Conservation (phyloP, 2,797 vertebrate species). For the Florisuga fusca region DNA sequence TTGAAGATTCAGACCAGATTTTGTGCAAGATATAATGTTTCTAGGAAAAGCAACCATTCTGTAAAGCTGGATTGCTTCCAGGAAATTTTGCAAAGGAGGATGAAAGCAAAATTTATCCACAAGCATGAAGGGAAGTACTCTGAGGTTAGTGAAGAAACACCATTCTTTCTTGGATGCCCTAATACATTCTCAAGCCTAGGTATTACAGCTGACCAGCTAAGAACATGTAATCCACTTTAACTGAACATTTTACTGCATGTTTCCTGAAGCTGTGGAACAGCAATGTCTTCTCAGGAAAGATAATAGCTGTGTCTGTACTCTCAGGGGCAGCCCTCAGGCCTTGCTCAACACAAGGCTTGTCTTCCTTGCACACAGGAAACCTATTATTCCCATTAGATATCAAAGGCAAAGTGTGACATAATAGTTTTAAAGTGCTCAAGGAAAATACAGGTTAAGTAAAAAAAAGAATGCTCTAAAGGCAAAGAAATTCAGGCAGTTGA, state of each 20-base stretch:
- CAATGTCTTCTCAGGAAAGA: slow-evolving; percentile 27
- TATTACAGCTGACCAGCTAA: slow-evolving; percentile 50
- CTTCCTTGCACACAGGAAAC: neutral
- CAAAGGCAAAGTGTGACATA: slow-evolving; percentile 5
- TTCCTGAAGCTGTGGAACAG: slow-evolving; percentile 25
- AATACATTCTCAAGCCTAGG: slow-evolving; percentile 17
- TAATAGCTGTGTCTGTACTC: slow-evolving; percentile 35
- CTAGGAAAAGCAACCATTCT: neutral
- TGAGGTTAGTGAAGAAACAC: neutral
- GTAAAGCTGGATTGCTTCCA: neutral
- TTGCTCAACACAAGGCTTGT: neutral
- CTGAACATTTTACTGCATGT: slow-evolving; percentile 46
- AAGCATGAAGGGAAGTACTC: neutral
- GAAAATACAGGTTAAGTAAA: slow-evolving; percentile 46
- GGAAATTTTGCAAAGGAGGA: slow-evolving; percentile 7
- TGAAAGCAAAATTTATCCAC: slow-evolving; percentile 1
- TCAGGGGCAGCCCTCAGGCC: slow-evolving; percentile 32
- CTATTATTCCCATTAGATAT: slow-evolving; percentile 38
- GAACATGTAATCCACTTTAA: slow-evolving; percentile 51
- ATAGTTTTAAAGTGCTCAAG: slow-evolving; percentile 2
- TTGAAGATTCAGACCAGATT: neutral
- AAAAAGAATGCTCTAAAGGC: neutral
- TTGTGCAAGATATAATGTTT: neutral
- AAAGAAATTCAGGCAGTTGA: neutral
- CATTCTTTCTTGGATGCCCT: neutral